A percentile compares a stretch with the other conserved stretches of the same genome.
phyloP scores from a whole-genome alignment of 2,113 vertebrate genomes.

The Tragelaphus strepsiceros region DNA sequence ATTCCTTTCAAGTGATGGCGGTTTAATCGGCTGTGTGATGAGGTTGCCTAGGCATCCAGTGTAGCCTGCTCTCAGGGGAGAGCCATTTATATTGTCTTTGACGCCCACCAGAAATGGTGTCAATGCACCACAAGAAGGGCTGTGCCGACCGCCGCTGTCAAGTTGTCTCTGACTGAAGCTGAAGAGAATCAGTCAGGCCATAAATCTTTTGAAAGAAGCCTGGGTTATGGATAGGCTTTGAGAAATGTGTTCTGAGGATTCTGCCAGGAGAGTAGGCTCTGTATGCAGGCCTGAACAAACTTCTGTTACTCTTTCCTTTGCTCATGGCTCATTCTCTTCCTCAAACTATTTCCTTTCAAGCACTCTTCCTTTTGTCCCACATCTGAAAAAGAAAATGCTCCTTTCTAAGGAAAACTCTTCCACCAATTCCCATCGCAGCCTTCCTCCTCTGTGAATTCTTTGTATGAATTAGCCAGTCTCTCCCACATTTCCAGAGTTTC shows the following conservation, averaged over 20 bases:
- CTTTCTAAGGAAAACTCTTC: background rate
- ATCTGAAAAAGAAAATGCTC: background rate
- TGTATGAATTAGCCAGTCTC: background rate
- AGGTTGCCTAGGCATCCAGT: background rate
- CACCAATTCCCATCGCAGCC: background rate
- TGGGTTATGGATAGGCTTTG: background rate
- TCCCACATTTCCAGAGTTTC: background rate
- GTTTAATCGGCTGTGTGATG: constrained; percentile 42
- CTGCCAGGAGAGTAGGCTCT: background rate
- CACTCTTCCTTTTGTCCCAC: background rate
- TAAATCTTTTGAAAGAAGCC: background rate
- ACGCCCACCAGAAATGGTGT: constrained; percentile 34
- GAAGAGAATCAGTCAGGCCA: background rate
- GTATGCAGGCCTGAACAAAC: background rate
- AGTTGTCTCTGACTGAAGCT: constrained; percentile 14
- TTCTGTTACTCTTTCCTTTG: background rate
- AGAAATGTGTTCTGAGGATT: background rate
- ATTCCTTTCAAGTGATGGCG: background rate
- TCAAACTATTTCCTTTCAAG: background rate
- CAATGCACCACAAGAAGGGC: background rate
- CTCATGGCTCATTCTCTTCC: background rate
- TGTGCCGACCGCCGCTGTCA: background rate
- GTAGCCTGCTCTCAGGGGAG: background rate
- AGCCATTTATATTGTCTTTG: constrained; percentile 24
- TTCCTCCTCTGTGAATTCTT: background rate